phyloP scores from a whole-genome alignment of 35 echinoderm and acorn worm species.

The Heliocidaris tuberculata region DNA sequence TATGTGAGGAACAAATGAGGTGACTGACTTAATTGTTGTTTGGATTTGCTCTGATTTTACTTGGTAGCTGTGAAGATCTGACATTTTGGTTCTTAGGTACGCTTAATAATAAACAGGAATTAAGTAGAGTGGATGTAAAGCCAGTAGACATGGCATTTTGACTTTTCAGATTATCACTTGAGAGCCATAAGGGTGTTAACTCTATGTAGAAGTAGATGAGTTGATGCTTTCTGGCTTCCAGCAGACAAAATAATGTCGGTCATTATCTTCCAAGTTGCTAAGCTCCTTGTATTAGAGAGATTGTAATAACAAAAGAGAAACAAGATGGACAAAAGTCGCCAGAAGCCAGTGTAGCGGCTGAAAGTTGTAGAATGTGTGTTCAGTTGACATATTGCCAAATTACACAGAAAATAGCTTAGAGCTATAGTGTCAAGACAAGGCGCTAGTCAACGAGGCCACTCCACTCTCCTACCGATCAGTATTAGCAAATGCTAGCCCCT shows the following conservation, averaged over 20 bases:
- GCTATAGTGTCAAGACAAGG: background rate
- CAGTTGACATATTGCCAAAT: conserved; percentile 46
- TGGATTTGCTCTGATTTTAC: background rate
- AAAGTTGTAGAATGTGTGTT: conserved; percentile 5
- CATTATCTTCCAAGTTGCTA: background rate
- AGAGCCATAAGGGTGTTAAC: background rate
- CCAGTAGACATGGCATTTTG: background rate
- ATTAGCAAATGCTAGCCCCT: conserved; percentile 10
- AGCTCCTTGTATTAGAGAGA: background rate
- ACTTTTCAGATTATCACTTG: background rate
- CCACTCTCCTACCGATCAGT: background rate
- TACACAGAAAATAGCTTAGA: conserved; percentile 41
- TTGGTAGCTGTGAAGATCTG: background rate
- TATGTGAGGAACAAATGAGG: background rate
- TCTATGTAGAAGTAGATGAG: background rate
- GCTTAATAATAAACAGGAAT: background rate
- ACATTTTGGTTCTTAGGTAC: background rate
- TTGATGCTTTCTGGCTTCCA: background rate
- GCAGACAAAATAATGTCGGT: background rate
- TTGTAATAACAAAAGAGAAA: background rate
- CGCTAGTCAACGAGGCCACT: conserved; percentile 6
- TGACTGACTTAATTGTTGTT: background rate
- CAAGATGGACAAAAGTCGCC: conserved; percentile 14
- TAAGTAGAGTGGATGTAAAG: background rate
- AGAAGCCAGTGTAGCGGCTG: background rate